Evolutionary conservation across 2,797 vertebrate genomes (phyloP), one percentile per base, ranked within the genome.

Genomic region (Lagorchestes hirsutus): DNA sequence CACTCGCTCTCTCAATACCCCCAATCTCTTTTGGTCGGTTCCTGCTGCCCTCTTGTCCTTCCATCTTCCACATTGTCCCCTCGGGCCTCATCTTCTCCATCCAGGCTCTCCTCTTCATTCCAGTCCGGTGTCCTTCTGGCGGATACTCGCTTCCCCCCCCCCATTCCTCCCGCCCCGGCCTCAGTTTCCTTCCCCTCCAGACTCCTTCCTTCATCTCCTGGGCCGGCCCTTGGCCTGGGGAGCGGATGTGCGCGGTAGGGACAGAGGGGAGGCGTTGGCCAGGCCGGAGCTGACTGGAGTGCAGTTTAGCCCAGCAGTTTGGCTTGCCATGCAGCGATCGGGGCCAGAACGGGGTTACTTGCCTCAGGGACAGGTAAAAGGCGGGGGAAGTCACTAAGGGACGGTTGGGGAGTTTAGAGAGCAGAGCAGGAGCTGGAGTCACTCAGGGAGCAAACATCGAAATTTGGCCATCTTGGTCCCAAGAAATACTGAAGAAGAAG

Each of bases 141-240:
- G 2, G 18, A 28, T 46, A 3, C 34, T n/a, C 1, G 5, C 74
- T n/a, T 11, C 24, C 18, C 27, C 54, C 54, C 90, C 87, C 29
- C 58, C 0, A 10, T 27, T n/a, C 56, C 50, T 34, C 55, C 91
- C 34, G 58, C 94, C 96, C 52, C 92, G 2, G 97, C 95, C 97
- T 97, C 97, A 97, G 96, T 97, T 96, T 97, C 97, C 97, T 97
- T 96, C 96, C 94, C 67, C 56, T 95, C 94, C 56, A 0, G 59
- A 24, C 91, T 95, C 94, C 95, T 96, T 96, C 95, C 96, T 90
- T 93, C 62, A 14, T 12, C 92, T 18, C 91, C 18, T 22, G 14
- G 94, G 92, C 31, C 55, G 14, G 93, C 92, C 82, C 90, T 95
- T 92, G 55, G 55, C 92, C 91, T 62, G 28, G 28, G 62, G 90